These are phyloP conservation scores for Geodia barretti DNA, from an alignment of 37 sponge, comb jelly and placozoan species.

Conservation along the genomic window DNA sequence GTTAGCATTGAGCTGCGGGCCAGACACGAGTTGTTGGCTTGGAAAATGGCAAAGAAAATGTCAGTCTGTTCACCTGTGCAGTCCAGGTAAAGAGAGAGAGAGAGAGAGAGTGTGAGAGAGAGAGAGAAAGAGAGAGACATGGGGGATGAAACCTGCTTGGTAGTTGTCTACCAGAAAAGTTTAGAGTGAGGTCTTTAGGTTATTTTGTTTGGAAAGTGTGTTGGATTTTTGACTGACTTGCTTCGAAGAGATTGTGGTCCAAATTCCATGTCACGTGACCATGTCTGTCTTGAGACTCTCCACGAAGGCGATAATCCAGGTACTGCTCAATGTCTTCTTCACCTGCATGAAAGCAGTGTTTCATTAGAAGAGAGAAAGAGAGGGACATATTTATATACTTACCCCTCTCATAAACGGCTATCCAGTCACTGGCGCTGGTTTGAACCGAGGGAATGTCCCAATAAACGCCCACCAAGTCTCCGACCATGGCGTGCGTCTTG, in stretches of 20 bases:
- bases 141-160: no score
- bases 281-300: slow-evolving; percentile 3
- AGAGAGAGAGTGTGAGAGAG: slow-evolving; percentile 56
- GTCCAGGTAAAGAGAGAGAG: slow-evolving; percentile 55
- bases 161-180: no score
- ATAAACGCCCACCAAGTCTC: slow-evolving; percentile 9
- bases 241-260: neutral
- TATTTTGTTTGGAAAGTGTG: no score
- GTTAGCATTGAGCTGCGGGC: no score
- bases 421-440: slow-evolving; percentile 37
- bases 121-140: slow-evolving; percentile 2
- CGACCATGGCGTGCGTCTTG: neutral
- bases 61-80: no score
- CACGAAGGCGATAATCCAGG: slow-evolving; percentile 20
- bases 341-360: neutral
- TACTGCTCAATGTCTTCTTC: slow-evolving; percentile 4
- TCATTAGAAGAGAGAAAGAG: neutral
- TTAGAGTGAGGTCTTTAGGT: no score
- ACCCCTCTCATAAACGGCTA: slow-evolving; percentile 35
- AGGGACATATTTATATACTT: neutral
- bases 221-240: no score
- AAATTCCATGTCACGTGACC: slow-evolving; percentile 27
- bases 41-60: no score
- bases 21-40: no score
- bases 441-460: slow-evolving; percentile 8